Evolutionary conservation across 2,797 vertebrate species (phyloP), one percentile per base, ranked within the genome.

Genomic region (Thamnophis elegans): DNA sequence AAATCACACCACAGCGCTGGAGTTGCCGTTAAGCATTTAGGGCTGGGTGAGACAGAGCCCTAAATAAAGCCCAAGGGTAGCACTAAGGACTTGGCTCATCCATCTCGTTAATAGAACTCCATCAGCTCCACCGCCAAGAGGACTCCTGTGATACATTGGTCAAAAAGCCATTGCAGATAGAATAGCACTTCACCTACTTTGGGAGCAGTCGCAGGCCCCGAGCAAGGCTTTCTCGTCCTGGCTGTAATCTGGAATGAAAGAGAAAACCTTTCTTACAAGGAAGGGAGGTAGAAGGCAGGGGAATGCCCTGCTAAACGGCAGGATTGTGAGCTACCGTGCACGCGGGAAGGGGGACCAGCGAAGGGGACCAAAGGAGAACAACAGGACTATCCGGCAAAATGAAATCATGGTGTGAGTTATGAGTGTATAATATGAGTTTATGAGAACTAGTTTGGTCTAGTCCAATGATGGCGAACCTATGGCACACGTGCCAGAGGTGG

Each of bases 141-240:
- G 25, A 59, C 20, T 60, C 13, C 11, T 20, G 18, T 42, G 89
- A 26, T 16, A 32, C 68, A 89, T 26, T n/a, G 36, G n/a, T 86
- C 28, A 82, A 65, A 62, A 26, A 78, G 65, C 42, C 9, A 32
- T 28, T 18, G 47, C 8, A 87, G 78, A 88, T 59, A 0, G 62
- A 62, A 53, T 10, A 36, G 0, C 28, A 20, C 25, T 87, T 3
- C 85, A 96, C 97, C 95, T 97, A 99, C 99, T 98, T 98, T 99
- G 98, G 87, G 97, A 97, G 95, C 99, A 99, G 96, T 99, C 99
- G 32, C 99, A 99, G 0, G 97, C 97, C 89, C 99, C 99, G 95
- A 99, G 98, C 89, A 99, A 97, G 0, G 98, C 98, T 94, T 99
- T 99, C 97, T 99, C 98, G 0, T 99, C 99, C 94, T 99, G 98